Evolutionary conservation across 2,888 invertebrate genomes (phyloP).

Genomic region (Leptarthrus brevirostris): DNA sequence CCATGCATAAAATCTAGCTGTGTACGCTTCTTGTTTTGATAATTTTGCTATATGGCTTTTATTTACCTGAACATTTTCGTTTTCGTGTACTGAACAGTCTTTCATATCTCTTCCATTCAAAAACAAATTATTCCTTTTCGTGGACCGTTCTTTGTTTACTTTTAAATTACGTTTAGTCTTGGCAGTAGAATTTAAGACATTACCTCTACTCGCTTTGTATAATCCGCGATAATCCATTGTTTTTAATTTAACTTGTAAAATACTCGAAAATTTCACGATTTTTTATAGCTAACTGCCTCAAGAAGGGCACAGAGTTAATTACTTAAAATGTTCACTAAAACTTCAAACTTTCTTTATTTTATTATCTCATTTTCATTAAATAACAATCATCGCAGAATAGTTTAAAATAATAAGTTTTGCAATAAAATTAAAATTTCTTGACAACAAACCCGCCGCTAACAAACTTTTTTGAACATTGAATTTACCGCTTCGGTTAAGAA

Average conservation of each 20-base stretch:
- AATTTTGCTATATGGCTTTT: not conserved
- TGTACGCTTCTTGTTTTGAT: not conserved
- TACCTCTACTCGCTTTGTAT: not conserved
- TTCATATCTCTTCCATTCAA: not conserved
- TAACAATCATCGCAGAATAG: too few relatives aligned
- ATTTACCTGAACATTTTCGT: not conserved
- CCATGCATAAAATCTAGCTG: not conserved
- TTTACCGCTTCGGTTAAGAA: too few relatives aligned
- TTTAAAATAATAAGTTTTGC: too few relatives aligned
- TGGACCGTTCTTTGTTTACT: not conserved
- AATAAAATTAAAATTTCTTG: too few relatives aligned
- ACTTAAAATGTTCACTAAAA: too few relatives aligned
- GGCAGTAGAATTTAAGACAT: not conserved
- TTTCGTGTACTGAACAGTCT: not conserved
- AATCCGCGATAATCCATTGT: constrained; percentile 16
- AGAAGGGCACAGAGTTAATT: too few relatives aligned
- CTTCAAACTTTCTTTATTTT: too few relatives aligned
- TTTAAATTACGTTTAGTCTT: not conserved
- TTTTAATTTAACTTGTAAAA: not conserved
- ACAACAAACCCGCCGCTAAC: too few relatives aligned
- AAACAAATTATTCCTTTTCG: constrained; percentile 1
- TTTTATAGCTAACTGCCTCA: too few relatives aligned
- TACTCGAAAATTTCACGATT: too few relatives aligned
- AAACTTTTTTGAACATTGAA: too few relatives aligned
- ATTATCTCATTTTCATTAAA: too few relatives aligned